Base-by-base conservation (phyloP, 2,888 invertebrate genomes). In the Andrena fulva region DNA sequence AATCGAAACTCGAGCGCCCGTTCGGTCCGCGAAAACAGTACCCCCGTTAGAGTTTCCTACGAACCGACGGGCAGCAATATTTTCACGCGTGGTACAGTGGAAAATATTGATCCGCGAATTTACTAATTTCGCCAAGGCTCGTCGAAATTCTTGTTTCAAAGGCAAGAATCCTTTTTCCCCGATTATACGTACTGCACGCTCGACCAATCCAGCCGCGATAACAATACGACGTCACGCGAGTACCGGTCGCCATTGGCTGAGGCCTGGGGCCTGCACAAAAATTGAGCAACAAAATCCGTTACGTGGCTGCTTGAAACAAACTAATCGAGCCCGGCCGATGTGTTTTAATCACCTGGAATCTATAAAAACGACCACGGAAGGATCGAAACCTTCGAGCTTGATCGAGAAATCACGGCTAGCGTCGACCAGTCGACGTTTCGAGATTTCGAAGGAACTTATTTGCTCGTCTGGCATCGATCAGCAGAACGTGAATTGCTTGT, bases 71-170 rank as follows among this genome's bases (percentile, higher is more conserved):
- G 27, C 16, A 66, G 70, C 31, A 7, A 64, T 60, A 72, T 56
- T 71, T 72, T 42, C 16, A 6, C n/a, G 12, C 12, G 48, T 12
- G 12, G 8, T 54, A n/a, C 42, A 66, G 16, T 27, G 20, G 27
- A 50, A 74, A 84, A 77, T 80, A 80, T 73, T 74, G 74, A 85
- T 78, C 62, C 66, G 24, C 20, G 63, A 78, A 74, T 72, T 73
- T 78, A 50, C 29, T 74, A 81, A 84, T 68, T 85, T 84, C 56
- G 29, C 54, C n/a, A 67, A 60, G 50, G 16, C 35, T 72, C n/a
- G 66, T 67, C 52, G 59, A 81, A 85, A 81, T 72, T 80, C 29
- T 75, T 81, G 73, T 85, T 85, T 76, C 67, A 81, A 84, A 85
- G 81, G 33, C 72, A 79, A 56, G 76, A 82, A 82, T 84, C 79